phyloP scores from a whole-genome alignment of 92 coral and sea anemone species.

The Zoanthus sansibaricus region DNA sequence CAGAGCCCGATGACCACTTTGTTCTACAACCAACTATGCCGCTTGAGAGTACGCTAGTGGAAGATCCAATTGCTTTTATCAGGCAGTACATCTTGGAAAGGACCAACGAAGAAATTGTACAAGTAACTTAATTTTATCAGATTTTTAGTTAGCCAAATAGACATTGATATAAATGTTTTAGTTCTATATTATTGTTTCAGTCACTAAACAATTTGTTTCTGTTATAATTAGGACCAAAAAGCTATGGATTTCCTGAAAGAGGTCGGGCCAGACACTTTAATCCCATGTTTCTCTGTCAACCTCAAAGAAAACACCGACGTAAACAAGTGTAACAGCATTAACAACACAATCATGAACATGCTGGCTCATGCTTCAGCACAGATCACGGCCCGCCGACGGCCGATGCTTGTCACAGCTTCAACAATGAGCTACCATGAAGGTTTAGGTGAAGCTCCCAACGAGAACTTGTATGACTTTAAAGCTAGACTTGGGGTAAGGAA shows the following conservation, averaged over 20 bases:
- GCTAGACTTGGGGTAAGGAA: conserved; percentile 80
- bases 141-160: neutral
- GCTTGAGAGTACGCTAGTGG: conserved; percentile 51
- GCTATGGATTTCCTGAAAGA: conserved; percentile 80
- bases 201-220: neutral
- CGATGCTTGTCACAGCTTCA: conserved; percentile 85
- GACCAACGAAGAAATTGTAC: conserved; percentile 74
- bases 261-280: conserved; percentile 90
- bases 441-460: conserved; percentile 35
- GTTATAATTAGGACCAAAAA: conserved; percentile 62
- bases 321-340: conserved; percentile 64
- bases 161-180: neutral
- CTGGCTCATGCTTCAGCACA: conserved; percentile 68
- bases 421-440: conserved; percentile 63
- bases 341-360: conserved; percentile 70
- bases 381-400: conserved; percentile 71
- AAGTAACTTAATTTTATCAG: conserved; percentile 45
- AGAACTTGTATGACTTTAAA: conserved; percentile 68
- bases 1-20: conserved; percentile 76
- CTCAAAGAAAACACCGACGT: conserved; percentile 70
- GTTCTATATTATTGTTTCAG: neutral
- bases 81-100: conserved; percentile 74
- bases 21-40: conserved; percentile 74
- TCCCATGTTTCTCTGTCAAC: conserved; percentile 85
- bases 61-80: conserved; percentile 66